Conservation (phyloP, 2,113 vertebrate genomes). For the Aegithalos caudatus region DNA sequence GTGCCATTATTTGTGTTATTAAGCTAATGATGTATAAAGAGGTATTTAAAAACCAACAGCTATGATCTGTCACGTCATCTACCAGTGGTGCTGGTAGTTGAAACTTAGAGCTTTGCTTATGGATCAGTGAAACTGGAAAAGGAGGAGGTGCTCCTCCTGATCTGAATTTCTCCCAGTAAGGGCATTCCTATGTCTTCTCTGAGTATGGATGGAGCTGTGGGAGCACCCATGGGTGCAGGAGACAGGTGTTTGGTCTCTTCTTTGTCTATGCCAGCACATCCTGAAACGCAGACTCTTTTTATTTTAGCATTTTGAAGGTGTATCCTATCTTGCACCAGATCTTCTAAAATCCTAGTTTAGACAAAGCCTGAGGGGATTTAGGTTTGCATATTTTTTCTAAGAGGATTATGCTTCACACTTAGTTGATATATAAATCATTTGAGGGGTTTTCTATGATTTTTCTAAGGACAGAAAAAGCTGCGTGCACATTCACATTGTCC, state of each 20-base stretch:
- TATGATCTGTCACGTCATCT: neutral
- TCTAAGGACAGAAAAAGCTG: neutral
- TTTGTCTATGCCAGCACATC: neutral
- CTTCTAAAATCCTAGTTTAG: neutral
- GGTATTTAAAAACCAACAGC: neutral
- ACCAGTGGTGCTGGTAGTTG: neutral
- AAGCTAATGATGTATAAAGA: neutral
- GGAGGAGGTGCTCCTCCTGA: neutral
- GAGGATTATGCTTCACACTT: slow-evolving; percentile 33
- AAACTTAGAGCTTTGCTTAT: neutral
- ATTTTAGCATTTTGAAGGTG: neutral
- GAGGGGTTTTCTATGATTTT: neutral
- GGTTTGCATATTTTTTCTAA: slow-evolving; percentile 38
- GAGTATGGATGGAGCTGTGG: neutral
- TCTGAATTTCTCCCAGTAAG: neutral
- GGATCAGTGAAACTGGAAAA: neutral
- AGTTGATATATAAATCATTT: slow-evolving; percentile 8
- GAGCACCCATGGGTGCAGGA: neutral
- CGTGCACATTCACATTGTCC: neutral
- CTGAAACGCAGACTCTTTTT: neutral
- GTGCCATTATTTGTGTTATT: neutral
- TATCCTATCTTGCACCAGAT: neutral
- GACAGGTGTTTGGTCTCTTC: neutral
- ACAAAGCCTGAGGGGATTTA: neutral
- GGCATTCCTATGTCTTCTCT: neutral